Percentiles rank a stretch among this genome's conserved stretches.
Evolutionary conservation across 2,888 invertebrate genomes (phyloP).

Genomic region (Clivina fossor): DNA sequence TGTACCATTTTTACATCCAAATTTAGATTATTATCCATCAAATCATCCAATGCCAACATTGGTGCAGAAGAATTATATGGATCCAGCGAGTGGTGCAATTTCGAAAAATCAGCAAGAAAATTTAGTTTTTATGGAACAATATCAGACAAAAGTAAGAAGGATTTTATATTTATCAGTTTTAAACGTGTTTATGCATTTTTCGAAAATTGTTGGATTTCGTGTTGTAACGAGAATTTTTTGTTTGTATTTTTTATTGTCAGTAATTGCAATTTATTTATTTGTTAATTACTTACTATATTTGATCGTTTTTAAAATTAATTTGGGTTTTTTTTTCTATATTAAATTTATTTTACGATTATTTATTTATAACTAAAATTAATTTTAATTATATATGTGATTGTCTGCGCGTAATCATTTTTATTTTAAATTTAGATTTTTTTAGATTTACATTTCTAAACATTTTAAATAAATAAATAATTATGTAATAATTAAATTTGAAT

Average conservation of each 20-base stretch:
- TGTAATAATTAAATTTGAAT: too few species aligned
- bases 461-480: too few species aligned
- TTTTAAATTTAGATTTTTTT: too few species aligned
- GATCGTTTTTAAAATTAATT: background rate
- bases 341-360: too few species aligned
- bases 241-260: background rate
- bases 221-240: background rate
- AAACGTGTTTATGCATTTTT: background rate
- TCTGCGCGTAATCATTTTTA: too few species aligned
- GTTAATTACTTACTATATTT: background rate
- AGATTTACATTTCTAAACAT: too few species aligned
- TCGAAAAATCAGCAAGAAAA: constrained; percentile 14
- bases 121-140: constrained; percentile 11
- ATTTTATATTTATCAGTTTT: background rate
- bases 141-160: constrained; percentile 17
- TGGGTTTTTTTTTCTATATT: too few species aligned
- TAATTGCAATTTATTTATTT: background rate
- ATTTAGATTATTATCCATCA: background rate
- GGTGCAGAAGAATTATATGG: constrained; percentile 11
- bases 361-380: too few species aligned
- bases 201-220: background rate
- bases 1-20: constrained; percentile 11
- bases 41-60: background rate
- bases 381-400: too few species aligned
- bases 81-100: constrained; percentile 3